Evolutionary conservation across 2,113 vertebrate genomes (phyloP).

Genomic region (Megaleporinus macrocephalus): DNA sequence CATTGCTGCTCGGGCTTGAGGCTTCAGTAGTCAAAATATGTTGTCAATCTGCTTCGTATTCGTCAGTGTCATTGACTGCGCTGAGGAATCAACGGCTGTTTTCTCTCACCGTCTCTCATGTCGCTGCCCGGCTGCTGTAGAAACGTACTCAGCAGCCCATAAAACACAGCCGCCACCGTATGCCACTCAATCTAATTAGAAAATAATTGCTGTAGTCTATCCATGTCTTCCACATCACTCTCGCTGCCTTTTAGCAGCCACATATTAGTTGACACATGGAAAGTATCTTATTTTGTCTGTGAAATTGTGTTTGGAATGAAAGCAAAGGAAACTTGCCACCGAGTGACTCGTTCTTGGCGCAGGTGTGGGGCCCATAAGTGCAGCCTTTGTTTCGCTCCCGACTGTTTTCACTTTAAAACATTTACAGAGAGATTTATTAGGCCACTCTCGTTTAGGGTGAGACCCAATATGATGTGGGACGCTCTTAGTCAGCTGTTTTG

Average conservation of each 20-base stretch:
- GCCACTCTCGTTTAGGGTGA: conserved; percentile 30
- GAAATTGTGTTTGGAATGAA: conserved; percentile 10
- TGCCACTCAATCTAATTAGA: conserved; percentile 34
- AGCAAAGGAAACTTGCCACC: conserved; percentile 2
- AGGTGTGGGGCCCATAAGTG: conserved; percentile 62
- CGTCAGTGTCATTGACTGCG: neutral
- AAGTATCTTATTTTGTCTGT: conserved; percentile 1
- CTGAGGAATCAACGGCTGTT: neutral
- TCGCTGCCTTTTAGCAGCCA: neutral
- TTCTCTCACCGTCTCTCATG: neutral
- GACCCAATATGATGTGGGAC: neutral
- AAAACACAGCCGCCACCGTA: neutral
- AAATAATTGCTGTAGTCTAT: conserved; percentile 8
- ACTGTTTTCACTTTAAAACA: conserved; percentile 59
- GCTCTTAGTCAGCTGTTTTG: neutral
- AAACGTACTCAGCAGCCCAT: neutral
- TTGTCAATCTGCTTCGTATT: neutral
- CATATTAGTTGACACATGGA: conserved; percentile 31
- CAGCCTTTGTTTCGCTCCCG: conserved; percentile 57
- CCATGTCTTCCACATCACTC: neutral
- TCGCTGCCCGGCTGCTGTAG: neutral
- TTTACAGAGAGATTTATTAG: conserved; percentile 59
- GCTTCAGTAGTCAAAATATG: neutral
- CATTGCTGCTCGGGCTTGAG: neutral
- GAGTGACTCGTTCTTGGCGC: conserved; percentile 26